Evolutionary conservation across 2,113 vertebrate species (phyloP).

Genomic region (Jaculus jaculus): DNA sequence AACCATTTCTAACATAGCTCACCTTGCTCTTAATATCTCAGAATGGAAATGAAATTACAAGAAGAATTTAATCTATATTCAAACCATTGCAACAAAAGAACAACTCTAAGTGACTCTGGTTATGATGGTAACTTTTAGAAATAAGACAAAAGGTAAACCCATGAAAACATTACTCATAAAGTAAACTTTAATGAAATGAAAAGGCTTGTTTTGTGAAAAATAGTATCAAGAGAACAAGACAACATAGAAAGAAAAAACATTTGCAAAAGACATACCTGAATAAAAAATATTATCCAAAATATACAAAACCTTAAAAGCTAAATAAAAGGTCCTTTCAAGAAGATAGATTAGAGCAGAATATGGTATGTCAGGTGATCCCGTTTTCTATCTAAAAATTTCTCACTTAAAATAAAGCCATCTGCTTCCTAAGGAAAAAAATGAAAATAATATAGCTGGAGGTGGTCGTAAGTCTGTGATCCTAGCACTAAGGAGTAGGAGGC

Average conservation of each 20-base stretch:
- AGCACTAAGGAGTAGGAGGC: neutral
- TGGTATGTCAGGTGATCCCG: too few species aligned
- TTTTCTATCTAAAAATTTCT: too few species aligned
- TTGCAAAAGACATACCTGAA: neutral
- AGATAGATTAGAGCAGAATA: neutral
- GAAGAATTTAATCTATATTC: neutral
- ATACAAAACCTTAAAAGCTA: neutral
- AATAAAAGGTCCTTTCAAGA: neutral
- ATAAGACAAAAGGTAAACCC: neutral
- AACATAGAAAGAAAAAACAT: neutral
- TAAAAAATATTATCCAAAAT: neutral
- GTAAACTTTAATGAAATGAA: slow-evolving; percentile 13
- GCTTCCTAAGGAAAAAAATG: neutral
- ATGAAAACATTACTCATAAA: neutral
- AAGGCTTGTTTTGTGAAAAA: neutral
- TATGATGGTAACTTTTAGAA: neutral
- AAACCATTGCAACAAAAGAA: neutral
- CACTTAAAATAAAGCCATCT: too few species aligned
- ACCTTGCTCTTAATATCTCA: neutral
- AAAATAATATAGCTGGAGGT: neutral
- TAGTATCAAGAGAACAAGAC: neutral
- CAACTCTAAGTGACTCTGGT: neutral
- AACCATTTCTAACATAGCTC: neutral
- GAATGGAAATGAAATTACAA: neutral
- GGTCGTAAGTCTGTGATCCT: neutral